These are phyloP conservation scores for Netelia fuscicornis DNA, from an alignment of 2,888 invertebrate genomes.

Conservation along the genomic window DNA sequence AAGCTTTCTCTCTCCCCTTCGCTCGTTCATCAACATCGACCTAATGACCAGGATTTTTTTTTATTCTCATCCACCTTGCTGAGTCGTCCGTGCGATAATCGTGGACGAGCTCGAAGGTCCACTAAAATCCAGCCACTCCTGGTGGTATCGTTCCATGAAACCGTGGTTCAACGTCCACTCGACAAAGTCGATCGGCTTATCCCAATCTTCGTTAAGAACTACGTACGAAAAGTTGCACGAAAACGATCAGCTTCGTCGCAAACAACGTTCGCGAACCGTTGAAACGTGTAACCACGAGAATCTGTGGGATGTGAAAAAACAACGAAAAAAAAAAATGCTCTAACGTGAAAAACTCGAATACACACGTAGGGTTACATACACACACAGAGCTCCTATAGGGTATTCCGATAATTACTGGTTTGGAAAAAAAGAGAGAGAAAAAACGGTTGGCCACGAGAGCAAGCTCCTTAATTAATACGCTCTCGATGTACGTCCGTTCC, in stretches of 20 bases:
- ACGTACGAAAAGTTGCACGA: not conserved
- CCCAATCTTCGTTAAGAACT: not conserved
- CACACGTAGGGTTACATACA: not conserved
- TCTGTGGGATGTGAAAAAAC: slow-evolving; percentile 38
- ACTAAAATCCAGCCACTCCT: slow-evolving; percentile 17
- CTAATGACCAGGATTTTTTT: slow-evolving; percentile 22
- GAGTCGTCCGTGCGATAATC: slow-evolving; percentile 25
- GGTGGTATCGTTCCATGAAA: not conserved
- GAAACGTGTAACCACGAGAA: slow-evolving; percentile 49
- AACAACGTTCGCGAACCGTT: slow-evolving; percentile 8
- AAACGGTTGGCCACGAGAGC: slow-evolving; percentile 50
- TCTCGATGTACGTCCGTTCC: slow-evolving; percentile 36
- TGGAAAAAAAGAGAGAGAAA: slow-evolving; percentile 8
- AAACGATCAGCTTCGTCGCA: slow-evolving; percentile 29
- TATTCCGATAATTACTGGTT: slow-evolving; percentile 62
- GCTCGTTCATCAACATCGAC: not conserved
- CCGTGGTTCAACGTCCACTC: not conserved
- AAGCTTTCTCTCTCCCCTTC: not conserved
- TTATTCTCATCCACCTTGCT: slow-evolving; percentile 35
- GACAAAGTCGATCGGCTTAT: slow-evolving; percentile 18
- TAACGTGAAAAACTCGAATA: not conserved
- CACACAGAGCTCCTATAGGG: not conserved
- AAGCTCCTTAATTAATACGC: slow-evolving; percentile 63
- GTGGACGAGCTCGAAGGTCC: slow-evolving; percentile 5
- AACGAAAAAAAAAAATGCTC: not conserved